Evolutionary conservation across 2,888 invertebrate species (phyloP).

Genomic region (Cerastoderma edule): DNA sequence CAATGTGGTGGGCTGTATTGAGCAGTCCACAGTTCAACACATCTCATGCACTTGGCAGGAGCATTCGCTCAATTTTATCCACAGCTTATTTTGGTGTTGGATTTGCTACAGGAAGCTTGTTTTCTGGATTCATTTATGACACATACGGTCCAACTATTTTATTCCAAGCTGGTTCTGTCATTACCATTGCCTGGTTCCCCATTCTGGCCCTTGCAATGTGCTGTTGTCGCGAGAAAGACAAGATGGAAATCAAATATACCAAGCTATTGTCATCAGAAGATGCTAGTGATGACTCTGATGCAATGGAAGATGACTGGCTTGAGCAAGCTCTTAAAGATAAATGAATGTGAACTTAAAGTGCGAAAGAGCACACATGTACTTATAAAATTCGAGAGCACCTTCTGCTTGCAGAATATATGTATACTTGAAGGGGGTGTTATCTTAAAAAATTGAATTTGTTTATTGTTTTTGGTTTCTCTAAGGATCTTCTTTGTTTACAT

Average conservation of each 20-base stretch:
- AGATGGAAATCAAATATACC: slow-evolving; percentile 72
- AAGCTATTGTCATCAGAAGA: slow-evolving; percentile 74
- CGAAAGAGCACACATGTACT: too few species aligned
- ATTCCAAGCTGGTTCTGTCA: slow-evolving; percentile 72
- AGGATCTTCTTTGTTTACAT: too few species aligned
- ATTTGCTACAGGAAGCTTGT: slow-evolving; percentile 73
- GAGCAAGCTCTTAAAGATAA: slow-evolving; percentile 78
- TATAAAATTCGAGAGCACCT: too few species aligned
- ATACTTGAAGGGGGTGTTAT: too few species aligned
- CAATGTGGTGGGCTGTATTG: slow-evolving; percentile 78
- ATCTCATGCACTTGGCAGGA: slow-evolving; percentile 76
- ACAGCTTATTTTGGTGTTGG: slow-evolving; percentile 80
- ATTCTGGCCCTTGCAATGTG: slow-evolving; percentile 66
- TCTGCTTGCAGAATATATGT: too few species aligned
- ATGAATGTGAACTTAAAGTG: slow-evolving; percentile 26
- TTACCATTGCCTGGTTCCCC: slow-evolving; percentile 71
- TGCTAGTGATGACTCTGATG: slow-evolving; percentile 63
- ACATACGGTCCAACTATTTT: slow-evolving; percentile 70
- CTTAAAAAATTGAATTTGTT: too few species aligned
- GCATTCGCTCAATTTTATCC: slow-evolving; percentile 76
- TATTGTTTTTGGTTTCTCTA: too few species aligned
- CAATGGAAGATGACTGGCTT: slow-evolving; percentile 78
- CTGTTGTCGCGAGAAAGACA: slow-evolving; percentile 72
- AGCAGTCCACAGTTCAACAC: slow-evolving; percentile 75
- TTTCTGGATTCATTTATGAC: slow-evolving; percentile 77